These are phyloP conservation scores for Caerostris darwini DNA, from an alignment of 1,140 invertebrate genomes.

Conservation along the genomic window DNA sequence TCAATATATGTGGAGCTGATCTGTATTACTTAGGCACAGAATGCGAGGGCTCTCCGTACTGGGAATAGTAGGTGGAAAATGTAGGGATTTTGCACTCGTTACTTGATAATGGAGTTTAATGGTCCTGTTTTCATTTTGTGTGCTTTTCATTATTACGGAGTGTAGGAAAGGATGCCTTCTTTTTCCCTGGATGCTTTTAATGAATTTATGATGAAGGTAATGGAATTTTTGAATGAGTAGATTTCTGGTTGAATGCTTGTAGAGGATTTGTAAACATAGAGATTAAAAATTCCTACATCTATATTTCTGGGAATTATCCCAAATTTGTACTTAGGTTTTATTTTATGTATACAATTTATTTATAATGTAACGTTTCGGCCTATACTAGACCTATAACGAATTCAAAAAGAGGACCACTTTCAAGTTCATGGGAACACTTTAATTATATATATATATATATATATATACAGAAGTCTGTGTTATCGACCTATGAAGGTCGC, in stretches of 20 bases:
- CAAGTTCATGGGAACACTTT: no score
- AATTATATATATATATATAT: no score
- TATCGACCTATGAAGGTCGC: no score
- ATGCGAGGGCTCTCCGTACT: neutral
- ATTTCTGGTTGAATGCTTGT: neutral
- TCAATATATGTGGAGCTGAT: neutral
- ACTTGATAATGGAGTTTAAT: neutral
- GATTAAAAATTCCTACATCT: no score
- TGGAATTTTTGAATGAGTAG: neutral
- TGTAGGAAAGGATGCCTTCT: no score
- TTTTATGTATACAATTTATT: no score
- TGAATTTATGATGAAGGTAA: neutral
- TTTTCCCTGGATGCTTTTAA: neutral
- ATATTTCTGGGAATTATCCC: no score
- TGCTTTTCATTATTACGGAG: neutral
- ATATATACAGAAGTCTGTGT: no score
- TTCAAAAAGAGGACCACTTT: no score
- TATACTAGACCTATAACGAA: no score
- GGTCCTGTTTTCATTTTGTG: neutral
- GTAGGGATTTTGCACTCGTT: neutral
- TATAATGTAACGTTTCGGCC: no score
- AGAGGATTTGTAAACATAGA: neutral
- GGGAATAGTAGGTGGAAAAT: neutral
- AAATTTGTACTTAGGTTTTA: no score
- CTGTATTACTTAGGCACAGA: slow-evolving; percentile 12